Evolutionary conservation across 2,888 invertebrate genomes (phyloP), one percentile per base, ranked within the genome.

Genomic region (Dasysyrphus albostriatus): DNA sequence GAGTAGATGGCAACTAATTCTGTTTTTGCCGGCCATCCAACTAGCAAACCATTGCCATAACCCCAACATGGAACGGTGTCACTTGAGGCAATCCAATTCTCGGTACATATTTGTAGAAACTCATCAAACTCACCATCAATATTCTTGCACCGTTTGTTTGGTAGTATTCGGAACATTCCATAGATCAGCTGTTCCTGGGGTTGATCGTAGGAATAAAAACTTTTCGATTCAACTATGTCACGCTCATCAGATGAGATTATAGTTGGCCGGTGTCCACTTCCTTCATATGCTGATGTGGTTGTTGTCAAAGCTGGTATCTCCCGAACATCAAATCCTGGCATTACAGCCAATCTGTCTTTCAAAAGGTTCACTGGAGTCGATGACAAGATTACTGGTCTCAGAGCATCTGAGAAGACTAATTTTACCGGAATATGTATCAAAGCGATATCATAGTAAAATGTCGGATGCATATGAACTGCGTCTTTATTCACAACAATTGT

Each of bases 401-500:
- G 5, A 16, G 7, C 32, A 14, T 76, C 73, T 0, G 74, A 61
- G 16, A 76, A 76, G 1, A 56, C 10, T 39, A 88, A 58, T n/a
- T 5, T 12, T 2, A 88, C 56, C 8, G 88, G 88, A 4, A 88
- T 6, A 24, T 49, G 19, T 9, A 88, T 39, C 44, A 88, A 34
- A 2, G 88, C 83, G 16, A 88, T 63, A 10, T 88, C 83, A 59
- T 80, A 76, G 16, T 54, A 63, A 1, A 29, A 16, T 6, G 83
- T 88, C 47, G 88, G 88, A 67, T 88, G 76, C 9, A 47, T 24
- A 24, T 37, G n/a, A 6, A 88, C 54, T 9, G 24, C 32, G 5
- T 75, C 58, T 24, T 39, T 47, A 39, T 74, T 63, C n/a, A 88
- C 75, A 0, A 19, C 49, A 37, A 83, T 49, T 5, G 72, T 14